These are phyloP conservation scores for Microcebus griseorufus DNA, from an alignment of 2,113 vertebrate species.

Conservation along the genomic window DNA sequence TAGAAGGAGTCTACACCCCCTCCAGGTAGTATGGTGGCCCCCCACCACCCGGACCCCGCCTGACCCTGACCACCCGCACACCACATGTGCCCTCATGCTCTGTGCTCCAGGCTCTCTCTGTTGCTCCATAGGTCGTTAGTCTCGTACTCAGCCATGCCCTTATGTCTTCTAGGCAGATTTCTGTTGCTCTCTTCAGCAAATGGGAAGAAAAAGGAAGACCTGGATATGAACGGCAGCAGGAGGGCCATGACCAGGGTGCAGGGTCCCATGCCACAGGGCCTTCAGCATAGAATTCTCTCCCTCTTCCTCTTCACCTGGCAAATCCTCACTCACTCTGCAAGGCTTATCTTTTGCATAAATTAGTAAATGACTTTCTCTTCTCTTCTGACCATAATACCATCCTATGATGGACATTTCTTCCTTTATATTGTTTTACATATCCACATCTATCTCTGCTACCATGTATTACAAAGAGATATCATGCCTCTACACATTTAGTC, in stretches of 20 bases:
- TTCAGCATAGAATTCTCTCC: neutral
- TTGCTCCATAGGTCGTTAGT: neutral
- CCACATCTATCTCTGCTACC: neutral
- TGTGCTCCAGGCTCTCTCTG: neutral
- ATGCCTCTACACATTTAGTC: neutral
- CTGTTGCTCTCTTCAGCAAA: neutral
- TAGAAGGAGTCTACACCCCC: rapidly evolving
- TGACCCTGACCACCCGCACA: neutral
- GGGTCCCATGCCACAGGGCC: neutral
- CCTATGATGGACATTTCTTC: neutral
- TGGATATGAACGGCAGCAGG: neutral
- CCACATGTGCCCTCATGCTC: neutral
- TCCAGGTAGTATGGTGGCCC: neutral
- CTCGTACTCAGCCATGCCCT: neutral
- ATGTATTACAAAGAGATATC: neutral
- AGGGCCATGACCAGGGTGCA: neutral
- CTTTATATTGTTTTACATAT: neutral
- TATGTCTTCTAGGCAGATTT: neutral
- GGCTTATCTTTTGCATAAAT: neutral
- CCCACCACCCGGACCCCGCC: neutral
- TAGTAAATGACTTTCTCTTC: neutral
- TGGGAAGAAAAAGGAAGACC: neutral
- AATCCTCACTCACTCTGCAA: neutral
- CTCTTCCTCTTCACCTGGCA: neutral
- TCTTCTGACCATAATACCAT: neutral